Evolutionary conservation across 2,113 vertebrate species (phyloP).

Genomic region (Cololabis saira): DNA sequence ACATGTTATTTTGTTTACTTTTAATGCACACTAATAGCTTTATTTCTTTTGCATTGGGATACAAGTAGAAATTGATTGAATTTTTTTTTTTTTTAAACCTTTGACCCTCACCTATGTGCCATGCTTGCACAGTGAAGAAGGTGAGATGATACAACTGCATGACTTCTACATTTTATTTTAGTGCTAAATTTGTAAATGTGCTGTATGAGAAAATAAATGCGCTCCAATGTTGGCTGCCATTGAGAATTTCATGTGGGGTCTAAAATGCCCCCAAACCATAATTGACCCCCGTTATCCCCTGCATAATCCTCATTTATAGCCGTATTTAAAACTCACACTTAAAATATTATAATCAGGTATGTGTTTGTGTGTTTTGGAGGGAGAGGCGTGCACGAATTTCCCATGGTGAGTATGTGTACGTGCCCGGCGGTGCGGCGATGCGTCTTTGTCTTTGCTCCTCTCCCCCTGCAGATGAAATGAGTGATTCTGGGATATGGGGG

Average conservation of each 20-base stretch:
- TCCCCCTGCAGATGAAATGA: constrained; percentile 76
- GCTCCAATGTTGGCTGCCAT: constrained; percentile 1
- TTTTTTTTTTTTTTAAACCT: too few species aligned
- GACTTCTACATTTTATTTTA: not conserved
- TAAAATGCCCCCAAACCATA: constrained; percentile 47
- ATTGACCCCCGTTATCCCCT: constrained; percentile 37
- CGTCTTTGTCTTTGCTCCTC: constrained; percentile 69
- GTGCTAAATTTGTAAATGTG: constrained; percentile 6
- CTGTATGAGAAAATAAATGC: constrained; percentile 21
- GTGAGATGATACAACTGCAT: not conserved
- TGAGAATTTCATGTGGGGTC: constrained; percentile 38
- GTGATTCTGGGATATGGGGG: constrained; percentile 73
- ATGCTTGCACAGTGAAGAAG: too few species aligned
- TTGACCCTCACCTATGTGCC: too few species aligned
- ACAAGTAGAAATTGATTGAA: too few species aligned
- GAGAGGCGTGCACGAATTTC: constrained; percentile 28
- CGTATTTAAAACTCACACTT: constrained; percentile 69
- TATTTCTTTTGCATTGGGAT: too few species aligned
- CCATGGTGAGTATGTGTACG: constrained; percentile 34
- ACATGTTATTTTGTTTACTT: not conserved
- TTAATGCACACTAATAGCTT: not conserved
- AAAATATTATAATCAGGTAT: constrained; percentile 53
- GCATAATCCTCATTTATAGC: constrained; percentile 63
- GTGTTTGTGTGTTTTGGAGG: constrained; percentile 17
- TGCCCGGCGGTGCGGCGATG: constrained; percentile 58